A percentile compares a stretch with the other conserved stretches of the same genome.
phyloP scores from a whole-genome alignment of 2,113 vertebrate genomes.

The Pluvianellus socialis region DNA sequence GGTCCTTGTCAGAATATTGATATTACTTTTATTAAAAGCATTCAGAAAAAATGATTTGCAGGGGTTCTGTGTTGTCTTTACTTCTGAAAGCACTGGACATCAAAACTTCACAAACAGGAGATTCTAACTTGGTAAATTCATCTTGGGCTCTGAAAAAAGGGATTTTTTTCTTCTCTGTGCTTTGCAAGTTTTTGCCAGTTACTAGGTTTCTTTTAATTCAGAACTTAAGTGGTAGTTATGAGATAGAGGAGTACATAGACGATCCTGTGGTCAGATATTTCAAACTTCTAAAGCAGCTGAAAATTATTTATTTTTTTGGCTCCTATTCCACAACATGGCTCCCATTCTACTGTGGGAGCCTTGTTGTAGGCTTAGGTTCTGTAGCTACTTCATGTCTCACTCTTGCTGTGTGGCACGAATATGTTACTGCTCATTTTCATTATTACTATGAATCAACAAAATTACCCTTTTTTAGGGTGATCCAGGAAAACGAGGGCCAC shows the following conservation, averaged over 20 bases:
- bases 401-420: not conserved
- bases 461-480: conserved; percentile 79
- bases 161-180: not conserved
- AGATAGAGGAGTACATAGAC: not conserved
- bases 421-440: not conserved
- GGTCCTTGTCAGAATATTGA: not conserved
- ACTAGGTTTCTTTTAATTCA: not conserved
- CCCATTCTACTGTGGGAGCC: not conserved
- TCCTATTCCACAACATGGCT: not conserved
- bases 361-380: not conserved
- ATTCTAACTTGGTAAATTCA: not conserved
- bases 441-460: not conserved
- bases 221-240: not conserved
- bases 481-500: conserved; percentile 88
- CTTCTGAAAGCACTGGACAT: not conserved
- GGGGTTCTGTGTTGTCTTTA: not conserved
- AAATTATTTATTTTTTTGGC: not conserved
- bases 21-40: not conserved
- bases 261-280: not conserved
- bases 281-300: not conserved
- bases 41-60: not conserved
- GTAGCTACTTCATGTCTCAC: not conserved
- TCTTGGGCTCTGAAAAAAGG: not conserved
- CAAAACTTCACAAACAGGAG: not conserved
- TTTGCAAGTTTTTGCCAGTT: not conserved